phyloP scores from a whole-genome alignment of 2,113 vertebrate genomes.

The Lepidothrix coronata region DNA sequence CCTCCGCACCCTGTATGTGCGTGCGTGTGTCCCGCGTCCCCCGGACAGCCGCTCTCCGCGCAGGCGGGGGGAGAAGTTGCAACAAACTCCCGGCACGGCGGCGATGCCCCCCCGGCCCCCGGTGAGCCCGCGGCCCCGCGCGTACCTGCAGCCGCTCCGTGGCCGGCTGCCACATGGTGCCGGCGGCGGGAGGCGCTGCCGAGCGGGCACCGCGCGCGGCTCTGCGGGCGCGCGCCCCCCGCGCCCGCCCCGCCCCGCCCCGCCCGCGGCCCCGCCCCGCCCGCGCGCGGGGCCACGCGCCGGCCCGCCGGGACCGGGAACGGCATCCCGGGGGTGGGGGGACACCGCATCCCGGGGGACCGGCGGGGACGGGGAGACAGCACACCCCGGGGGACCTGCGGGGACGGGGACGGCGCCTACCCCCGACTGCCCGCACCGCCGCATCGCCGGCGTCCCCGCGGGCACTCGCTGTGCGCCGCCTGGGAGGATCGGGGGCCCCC shows the following conservation, averaged over 20 bases:
- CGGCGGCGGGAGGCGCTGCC: too few species aligned
- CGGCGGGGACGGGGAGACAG: too few species aligned
- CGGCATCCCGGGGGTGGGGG: background rate
- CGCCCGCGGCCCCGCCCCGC: background rate
- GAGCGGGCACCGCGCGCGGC: too few species aligned
- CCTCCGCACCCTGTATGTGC: background rate
- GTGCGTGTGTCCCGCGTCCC: background rate
- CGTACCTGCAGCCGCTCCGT: too few species aligned
- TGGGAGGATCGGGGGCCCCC: accelerated
- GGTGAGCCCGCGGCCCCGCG: background rate
- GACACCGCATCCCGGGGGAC: too few species aligned
- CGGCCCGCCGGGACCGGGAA: background rate
- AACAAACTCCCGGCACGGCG: background rate
- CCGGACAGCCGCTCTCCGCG: background rate
- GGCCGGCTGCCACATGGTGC: too few species aligned
- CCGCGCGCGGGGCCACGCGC: background rate
- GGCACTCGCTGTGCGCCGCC: background rate
- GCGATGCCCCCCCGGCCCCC: background rate
- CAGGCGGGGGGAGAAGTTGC: background rate
- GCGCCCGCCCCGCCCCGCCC: background rate
- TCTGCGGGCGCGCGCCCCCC: background rate
- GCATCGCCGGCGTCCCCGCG: background rate
- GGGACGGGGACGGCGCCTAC: background rate
- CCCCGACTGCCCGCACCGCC: background rate
- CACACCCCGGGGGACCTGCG: background rate